phyloP scores from a whole-genome alignment of 2,888 invertebrate species.

The Hirudinaria manillensis region DNA sequence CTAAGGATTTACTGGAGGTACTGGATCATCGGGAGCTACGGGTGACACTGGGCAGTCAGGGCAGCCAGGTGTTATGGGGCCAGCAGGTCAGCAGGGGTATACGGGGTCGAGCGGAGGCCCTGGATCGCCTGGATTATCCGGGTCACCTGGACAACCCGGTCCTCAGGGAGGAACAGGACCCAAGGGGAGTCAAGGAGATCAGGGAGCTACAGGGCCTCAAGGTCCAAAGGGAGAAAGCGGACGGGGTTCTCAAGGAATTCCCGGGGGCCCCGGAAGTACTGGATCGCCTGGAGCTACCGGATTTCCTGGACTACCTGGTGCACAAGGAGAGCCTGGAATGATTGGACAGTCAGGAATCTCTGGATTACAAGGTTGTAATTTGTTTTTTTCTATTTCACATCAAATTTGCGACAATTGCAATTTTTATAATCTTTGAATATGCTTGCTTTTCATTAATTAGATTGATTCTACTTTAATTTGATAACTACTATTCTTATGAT shows the following conservation, averaged over 20 bases:
- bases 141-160: conserved; percentile 38
- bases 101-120: conserved; percentile 32
- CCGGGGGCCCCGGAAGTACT: conserved; percentile 29
- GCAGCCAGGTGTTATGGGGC: conserved; percentile 34
- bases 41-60: conserved; percentile 31
- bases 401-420: background rate
- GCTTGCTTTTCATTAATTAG: too few relatives aligned
- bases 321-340: conserved; percentile 33
- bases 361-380: conserved; percentile 27
- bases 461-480: too few relatives aligned
- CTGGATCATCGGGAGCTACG: conserved; percentile 31
- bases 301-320: conserved; percentile 31
- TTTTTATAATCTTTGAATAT: conserved; percentile 21
- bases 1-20: conserved; percentile 19
- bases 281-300: conserved; percentile 34
- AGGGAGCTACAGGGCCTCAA: background rate
- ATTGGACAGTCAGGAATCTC: conserved; percentile 33
- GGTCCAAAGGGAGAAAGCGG: conserved; percentile 11
- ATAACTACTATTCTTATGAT: too few relatives aligned
- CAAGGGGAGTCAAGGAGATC: conserved; percentile 25
- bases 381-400: background rate
- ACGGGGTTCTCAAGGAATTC: conserved; percentile 6
- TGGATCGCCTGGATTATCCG: conserved; percentile 34
- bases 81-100: conserved; percentile 34
- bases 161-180: conserved; percentile 35